Percentiles rank a stretch among this genome's conserved stretches.
Evolutionary conservation across 2,113 vertebrate species (phyloP).

Genomic region (Dromas ardeola): DNA sequence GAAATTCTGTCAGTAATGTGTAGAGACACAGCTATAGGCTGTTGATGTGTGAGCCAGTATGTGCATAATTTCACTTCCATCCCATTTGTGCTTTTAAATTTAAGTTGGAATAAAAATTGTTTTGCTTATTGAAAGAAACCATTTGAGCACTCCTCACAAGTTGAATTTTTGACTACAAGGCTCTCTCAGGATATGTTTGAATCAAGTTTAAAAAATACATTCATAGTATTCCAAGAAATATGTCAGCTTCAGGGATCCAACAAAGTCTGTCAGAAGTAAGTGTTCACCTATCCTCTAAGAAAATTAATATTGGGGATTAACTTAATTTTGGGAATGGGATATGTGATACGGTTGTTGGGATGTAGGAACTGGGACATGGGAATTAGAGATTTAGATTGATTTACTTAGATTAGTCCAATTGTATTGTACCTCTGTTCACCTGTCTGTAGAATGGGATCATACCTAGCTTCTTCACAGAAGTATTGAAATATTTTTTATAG

Average conservation of each 20-base stretch:
- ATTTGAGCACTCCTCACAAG: not conserved
- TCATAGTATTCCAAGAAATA: not conserved
- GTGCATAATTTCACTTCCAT: not conserved
- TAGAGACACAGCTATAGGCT: not conserved
- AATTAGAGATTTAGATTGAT: not conserved
- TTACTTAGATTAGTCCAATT: not conserved
- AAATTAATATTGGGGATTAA: not conserved
- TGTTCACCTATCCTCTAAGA: not conserved
- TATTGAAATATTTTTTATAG: not conserved
- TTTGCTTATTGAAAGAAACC: not conserved
- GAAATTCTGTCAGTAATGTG: not conserved
- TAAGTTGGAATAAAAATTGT: not conserved
- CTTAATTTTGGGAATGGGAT: not conserved
- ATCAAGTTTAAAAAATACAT: not conserved
- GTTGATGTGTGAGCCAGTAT: not conserved
- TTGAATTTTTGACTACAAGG: not conserved
- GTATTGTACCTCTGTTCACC: not conserved
- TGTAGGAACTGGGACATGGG: not conserved
- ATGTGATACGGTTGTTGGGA: not conserved
- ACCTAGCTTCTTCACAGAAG: not conserved
- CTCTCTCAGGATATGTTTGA: not conserved
- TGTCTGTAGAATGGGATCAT: not conserved
- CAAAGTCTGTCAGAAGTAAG: fast-evolving
- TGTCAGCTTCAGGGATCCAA: not conserved
- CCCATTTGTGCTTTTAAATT: not conserved